Base-by-base conservation (phyloP, 2,888 invertebrate genomes). In the Trissoscelio sp. region DNA sequence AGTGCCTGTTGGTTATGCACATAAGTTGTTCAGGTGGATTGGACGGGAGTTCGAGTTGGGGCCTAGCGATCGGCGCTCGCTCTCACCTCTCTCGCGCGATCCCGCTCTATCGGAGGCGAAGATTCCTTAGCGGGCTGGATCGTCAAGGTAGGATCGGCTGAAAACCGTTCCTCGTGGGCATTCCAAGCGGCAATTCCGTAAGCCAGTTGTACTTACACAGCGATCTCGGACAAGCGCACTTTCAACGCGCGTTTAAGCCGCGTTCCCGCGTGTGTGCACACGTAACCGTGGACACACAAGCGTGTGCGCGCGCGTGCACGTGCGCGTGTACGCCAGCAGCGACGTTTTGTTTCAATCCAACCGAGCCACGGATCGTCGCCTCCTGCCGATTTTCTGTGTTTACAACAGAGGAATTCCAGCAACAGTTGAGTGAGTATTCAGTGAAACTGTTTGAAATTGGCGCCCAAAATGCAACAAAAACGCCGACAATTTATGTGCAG, bases 171-270 rank as follows among this genome's bases (percentile, higher is more conserved):
- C 88, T 87, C 87, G 87, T 86, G 86, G 86, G 86, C 88, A 89
- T 88, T 88, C 88, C 88, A 86, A 87, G 85, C 86, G 85, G 88
- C 88, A 88, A 88, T 89, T 86, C 87, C 86, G 86, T 85, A 85
- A 88, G 88, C 86, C 88, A 88, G 88, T 89, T 86, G 88, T 82
- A 87, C 86, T 86, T 84, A 85, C 86, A 87, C 86, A 85, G 87
- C 86, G 73, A 83, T 74, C 78, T 70, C 82, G 83, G 84, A 83
- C 81, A 82, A 82, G 86, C 83, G 85, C 75, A 84, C 86, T 84
- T 84, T 83, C 85, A 70, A 84, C 75, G 83, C 81, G 69, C 80
- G 67, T 37, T 51, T 64, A 64, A 81, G 64, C n/a, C 74, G 69
- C 70, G 77, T 57, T 60, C 73, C 58, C 83, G 70, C 87, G 66